phyloP scores from a whole-genome alignment of 1,140 invertebrate genomes.

The Diorhabda elongata region DNA sequence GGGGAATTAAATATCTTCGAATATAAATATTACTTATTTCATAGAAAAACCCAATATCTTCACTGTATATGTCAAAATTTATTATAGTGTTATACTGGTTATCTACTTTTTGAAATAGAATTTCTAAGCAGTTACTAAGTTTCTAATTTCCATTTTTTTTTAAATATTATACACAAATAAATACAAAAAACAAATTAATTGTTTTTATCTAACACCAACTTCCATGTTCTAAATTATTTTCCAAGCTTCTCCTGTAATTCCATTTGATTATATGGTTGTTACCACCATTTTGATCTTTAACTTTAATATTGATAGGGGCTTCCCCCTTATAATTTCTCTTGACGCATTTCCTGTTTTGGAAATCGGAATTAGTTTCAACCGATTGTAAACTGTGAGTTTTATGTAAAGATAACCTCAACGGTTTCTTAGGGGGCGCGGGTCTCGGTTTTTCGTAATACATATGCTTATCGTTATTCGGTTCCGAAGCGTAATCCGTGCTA shows the following conservation, averaged over 20 bases:
- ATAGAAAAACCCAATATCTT: too few species aligned
- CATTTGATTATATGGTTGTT: constrained; percentile 28
- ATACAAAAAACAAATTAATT: not conserved
- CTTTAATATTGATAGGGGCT: constrained; percentile 38
- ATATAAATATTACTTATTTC: too few species aligned
- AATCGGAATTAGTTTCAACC: constrained; percentile 50
- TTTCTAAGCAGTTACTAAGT: too few species aligned
- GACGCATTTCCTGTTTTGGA: constrained; percentile 36
- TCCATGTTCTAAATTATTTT: constrained; percentile 32
- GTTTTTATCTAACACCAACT: constrained; percentile 31
- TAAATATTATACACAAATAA: not conserved
- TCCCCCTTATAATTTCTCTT: constrained; percentile 58
- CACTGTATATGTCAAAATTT: too few species aligned
- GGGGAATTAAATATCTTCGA: too few species aligned
- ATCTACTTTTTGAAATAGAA: too few species aligned
- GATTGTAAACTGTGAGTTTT: constrained; percentile 77
- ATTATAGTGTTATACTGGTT: too few species aligned
- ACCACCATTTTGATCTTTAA: constrained; percentile 22
- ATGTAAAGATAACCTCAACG: constrained; percentile 73
- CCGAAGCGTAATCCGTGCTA: constrained; percentile 53
- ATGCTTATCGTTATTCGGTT: constrained; percentile 52
- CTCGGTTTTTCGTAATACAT: constrained; percentile 47
- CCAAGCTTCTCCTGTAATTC: constrained; percentile 28
- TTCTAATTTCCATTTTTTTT: too few species aligned
- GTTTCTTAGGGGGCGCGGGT: constrained; percentile 80